These are phyloP conservation scores for Periphyllus acericola DNA, from an alignment of 2,888 invertebrate genomes.

Conservation along the genomic window DNA sequence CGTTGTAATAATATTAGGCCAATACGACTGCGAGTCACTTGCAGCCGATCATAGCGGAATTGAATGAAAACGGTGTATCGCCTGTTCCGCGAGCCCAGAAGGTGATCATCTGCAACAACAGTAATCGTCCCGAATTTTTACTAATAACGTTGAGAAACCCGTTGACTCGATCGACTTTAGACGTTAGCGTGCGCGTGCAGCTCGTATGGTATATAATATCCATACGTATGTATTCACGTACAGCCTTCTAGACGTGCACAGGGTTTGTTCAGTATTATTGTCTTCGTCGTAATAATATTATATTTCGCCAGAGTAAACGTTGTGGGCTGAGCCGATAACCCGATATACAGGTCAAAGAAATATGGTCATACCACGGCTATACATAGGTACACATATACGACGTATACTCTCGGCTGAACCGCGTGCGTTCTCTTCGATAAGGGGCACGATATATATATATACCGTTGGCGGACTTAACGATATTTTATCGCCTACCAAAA, in stretches of 20 bases:
- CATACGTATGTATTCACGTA: background rate
- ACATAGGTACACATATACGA: too few relatives aligned
- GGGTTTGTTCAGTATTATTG: background rate
- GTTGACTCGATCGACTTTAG: too few relatives aligned
- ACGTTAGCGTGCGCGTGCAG: too few relatives aligned
- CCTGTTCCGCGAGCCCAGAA: too few relatives aligned
- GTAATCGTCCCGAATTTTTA: too few relatives aligned
- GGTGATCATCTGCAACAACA: too few relatives aligned
- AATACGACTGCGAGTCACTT: background rate
- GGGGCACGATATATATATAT: background rate
- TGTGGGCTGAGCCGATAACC: conserved; percentile 10
- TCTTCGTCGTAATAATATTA: background rate
- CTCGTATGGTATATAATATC: too few relatives aligned
- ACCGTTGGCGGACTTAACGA: background rate
- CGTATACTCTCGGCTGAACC: too few relatives aligned
- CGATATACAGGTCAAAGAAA: background rate
- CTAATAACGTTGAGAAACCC: too few relatives aligned
- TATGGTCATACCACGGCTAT: background rate
- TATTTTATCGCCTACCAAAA: background rate
- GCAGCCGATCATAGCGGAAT: background rate
- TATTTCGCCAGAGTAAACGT: background rate
- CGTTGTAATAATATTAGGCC: background rate
- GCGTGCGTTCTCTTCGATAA: background rate
- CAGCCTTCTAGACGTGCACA: background rate
- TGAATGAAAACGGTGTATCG: background rate